These are phyloP conservation scores for Fundulus diaphanus DNA, from an alignment of 2,797 vertebrate genomes.

Conservation along the genomic window DNA sequence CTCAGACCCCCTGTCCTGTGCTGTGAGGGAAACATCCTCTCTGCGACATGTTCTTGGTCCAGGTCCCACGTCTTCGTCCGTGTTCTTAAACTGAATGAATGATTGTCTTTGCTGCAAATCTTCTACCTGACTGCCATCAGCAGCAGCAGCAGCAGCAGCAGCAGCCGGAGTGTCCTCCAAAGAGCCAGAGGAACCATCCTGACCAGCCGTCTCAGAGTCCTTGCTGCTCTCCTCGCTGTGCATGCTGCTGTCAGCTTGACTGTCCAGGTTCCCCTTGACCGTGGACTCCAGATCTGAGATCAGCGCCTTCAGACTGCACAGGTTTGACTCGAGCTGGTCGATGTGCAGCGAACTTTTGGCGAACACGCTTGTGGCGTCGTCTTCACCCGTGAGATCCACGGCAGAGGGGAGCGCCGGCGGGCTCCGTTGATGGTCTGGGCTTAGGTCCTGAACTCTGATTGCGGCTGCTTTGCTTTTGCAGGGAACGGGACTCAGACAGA, in stretches of 20 bases:
- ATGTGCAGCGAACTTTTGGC: slow-evolving; percentile 69
- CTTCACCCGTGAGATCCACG: slow-evolving; percentile 11
- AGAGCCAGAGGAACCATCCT: slow-evolving; percentile 2
- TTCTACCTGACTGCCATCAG: neutral
- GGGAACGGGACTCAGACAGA: slow-evolving; percentile 74
- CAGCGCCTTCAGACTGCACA: slow-evolving; percentile 73
- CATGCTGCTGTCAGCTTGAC: slow-evolving; percentile 16
- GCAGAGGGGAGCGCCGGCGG: neutral
- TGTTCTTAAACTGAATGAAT: slow-evolving; percentile 21
- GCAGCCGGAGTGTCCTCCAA: slow-evolving; percentile 11
- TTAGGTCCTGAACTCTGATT: slow-evolving; percentile 19
- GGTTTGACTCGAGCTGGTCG: slow-evolving; percentile 73
- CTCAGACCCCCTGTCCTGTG: slow-evolving; percentile 11
- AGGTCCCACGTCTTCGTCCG: slow-evolving; percentile 17
- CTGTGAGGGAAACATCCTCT: slow-evolving; percentile 6
- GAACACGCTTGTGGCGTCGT: slow-evolving; percentile 8
- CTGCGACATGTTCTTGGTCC: slow-evolving; percentile 1
- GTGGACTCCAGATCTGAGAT: slow-evolving; percentile 79
- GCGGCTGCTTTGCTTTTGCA: slow-evolving; percentile 50
- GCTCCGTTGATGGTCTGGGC: neutral
- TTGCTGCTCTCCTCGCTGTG: slow-evolving; percentile 7
- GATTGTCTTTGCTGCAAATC: slow-evolving; percentile 27
- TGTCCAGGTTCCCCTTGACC: slow-evolving; percentile 55
- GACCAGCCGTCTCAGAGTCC: slow-evolving; percentile 1
- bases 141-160: neutral